Percentiles rank a stretch among this genome's conserved stretches.
phyloP scores from a whole-genome alignment of 2,113 vertebrate species.

The Serilophus lunatus region DNA sequence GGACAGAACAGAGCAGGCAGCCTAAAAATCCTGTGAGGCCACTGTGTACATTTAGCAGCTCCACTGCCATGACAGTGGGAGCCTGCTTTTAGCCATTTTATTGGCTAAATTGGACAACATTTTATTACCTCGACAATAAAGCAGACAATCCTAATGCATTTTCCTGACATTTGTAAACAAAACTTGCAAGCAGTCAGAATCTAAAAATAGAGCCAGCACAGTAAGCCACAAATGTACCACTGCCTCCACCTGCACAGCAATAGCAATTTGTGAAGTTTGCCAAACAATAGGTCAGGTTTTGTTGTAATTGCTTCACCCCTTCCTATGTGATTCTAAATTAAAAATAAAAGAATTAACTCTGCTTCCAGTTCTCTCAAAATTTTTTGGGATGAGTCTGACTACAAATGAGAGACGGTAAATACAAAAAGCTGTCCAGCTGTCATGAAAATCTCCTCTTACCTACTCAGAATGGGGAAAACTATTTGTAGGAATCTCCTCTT shows the following conservation, averaged over 20 bases:
- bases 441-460: too few relatives aligned
- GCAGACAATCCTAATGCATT: conserved; percentile 44
- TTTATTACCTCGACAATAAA: conserved; percentile 38
- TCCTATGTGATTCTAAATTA: neutral
- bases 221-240: neutral
- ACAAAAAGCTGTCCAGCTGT: too few relatives aligned
- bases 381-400: too few relatives aligned
- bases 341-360: too few relatives aligned
- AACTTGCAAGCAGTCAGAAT: conserved; percentile 10
- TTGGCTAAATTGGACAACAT: conserved; percentile 31
- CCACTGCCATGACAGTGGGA: neutral
- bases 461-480: too few relatives aligned
- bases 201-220: conserved; percentile 50
- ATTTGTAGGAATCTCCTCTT: too few relatives aligned
- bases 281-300: neutral
- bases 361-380: too few relatives aligned
- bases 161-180: conserved; percentile 21
- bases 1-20: neutral
- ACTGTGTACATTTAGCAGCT: neutral
- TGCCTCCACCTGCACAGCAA: neutral
- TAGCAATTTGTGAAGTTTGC: neutral
- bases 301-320: neutral
- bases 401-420: too few relatives aligned
- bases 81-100: neutral
- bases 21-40: neutral